A percentile compares a stretch with the other conserved stretches of the same genome.
Conservation (phyloP, 2,797 vertebrate species). For the Sciurus carolinensis region DNA sequence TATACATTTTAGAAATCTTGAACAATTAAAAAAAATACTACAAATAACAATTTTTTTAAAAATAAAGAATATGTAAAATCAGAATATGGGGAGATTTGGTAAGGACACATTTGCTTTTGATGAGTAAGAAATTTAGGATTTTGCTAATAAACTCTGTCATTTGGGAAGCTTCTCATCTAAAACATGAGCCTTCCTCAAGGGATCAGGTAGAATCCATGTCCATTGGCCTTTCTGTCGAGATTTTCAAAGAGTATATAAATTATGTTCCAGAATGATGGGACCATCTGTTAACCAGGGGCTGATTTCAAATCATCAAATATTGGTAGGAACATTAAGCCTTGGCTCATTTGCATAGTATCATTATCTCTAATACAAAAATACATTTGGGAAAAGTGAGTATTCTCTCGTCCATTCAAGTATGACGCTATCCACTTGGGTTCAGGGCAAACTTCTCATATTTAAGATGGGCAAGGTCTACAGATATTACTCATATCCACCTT, state of each 20-base stretch:
- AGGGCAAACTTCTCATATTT: conserved; percentile 53
- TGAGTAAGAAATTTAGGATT: conserved; percentile 44
- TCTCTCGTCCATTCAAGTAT: conserved; percentile 71
- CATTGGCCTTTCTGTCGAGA: conserved; percentile 62
- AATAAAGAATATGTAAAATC: background rate
- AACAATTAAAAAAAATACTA: background rate
- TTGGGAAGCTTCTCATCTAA: conserved; percentile 16
- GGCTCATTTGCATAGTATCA: conserved; percentile 84
- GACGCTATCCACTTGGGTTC: conserved; percentile 69
- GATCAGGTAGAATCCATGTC: conserved; percentile 56
- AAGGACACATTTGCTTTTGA: background rate
- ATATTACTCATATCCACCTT: conserved; percentile 47
- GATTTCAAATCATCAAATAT: conserved; percentile 84
- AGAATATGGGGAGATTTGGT: background rate
- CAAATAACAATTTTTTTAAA: background rate
- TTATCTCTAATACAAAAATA: conserved; percentile 83
- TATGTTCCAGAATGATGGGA: conserved; percentile 71
- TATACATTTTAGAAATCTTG: conserved; percentile 47
- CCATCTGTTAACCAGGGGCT: conserved; percentile 83
- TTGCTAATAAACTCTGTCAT: conserved; percentile 34
- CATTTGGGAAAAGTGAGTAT: conserved; percentile 78
- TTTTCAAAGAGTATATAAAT: conserved; percentile 79
- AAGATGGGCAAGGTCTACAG: background rate
- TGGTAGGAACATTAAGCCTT: conserved; percentile 82
- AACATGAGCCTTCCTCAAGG: conserved; percentile 36